Conservation (phyloP, 2,888 invertebrate species). For the Piscicola geometra region DNA sequence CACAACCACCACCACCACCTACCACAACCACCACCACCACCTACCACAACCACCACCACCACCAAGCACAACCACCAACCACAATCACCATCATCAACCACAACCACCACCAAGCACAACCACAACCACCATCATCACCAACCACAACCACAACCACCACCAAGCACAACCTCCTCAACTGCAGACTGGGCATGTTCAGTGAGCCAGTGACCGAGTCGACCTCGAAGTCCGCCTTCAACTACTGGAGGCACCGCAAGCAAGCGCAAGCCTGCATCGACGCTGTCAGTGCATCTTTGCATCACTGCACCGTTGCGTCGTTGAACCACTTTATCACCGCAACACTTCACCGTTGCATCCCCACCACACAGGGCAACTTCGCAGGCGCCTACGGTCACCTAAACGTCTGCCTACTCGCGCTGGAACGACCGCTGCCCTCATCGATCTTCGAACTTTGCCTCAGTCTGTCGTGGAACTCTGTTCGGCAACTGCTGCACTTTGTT, state of each 20-base stretch:
- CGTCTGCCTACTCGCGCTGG: constrained; percentile 70
- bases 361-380: constrained; percentile 54
- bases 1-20: not conserved
- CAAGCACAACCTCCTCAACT: not conserved
- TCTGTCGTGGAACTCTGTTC: constrained; percentile 73
- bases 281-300: constrained; percentile 56
- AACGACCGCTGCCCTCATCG: constrained; percentile 67
- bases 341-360: no score
- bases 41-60: no score
- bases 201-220: constrained; percentile 78
- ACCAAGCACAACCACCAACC: no score
- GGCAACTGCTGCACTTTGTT: constrained; percentile 75
- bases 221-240: constrained; percentile 71
- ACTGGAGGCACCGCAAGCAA: constrained; percentile 76
- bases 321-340: not conserved
- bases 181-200: constrained; percentile 66
- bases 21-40: constrained; percentile 23
- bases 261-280: constrained; percentile 74
- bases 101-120: no score
- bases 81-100: no score
- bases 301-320: not conserved
- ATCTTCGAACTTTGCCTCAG: constrained; percentile 67
- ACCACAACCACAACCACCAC: no score
- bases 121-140: no score
- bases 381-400: constrained; percentile 63